phyloP scores from a whole-genome alignment of 2,888 invertebrate genomes.

The Microctonus aethiopoides region DNA sequence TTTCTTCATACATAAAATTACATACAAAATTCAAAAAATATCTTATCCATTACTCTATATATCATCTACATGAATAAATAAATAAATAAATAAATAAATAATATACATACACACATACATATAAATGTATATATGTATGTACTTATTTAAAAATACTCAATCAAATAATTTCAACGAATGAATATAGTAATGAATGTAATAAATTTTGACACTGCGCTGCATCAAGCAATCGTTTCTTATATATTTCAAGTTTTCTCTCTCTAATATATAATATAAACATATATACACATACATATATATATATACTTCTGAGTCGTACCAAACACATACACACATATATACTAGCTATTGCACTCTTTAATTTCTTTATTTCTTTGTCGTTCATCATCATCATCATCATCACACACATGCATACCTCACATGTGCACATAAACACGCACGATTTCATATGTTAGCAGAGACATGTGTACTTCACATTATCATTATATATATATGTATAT shows the following conservation, averaged over 20 bases:
- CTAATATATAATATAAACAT: neutral
- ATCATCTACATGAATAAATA: neutral
- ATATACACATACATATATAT: neutral
- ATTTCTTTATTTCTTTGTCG: neutral
- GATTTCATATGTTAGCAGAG: neutral
- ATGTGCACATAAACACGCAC: neutral
- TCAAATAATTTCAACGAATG: neutral
- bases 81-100: neutral
- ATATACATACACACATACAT: neutral
- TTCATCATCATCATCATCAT: too few species aligned
- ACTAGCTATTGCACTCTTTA: neutral
- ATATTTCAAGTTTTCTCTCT: neutral
- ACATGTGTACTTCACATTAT: neutral
- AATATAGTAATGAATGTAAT: conserved; percentile 1
- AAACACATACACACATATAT: too few species aligned
- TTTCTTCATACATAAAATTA: too few species aligned
- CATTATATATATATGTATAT: too few species aligned
- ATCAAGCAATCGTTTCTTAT: conserved; percentile 1
- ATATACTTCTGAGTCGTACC: too few species aligned
- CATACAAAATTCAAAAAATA: too few species aligned
- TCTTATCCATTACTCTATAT: too few species aligned
- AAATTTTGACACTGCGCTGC: neutral
- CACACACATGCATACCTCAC: neutral
- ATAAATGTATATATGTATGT: neutral
- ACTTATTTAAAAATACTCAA: neutral